These are phyloP conservation scores for Poeciliopsis infans DNA, from an alignment of 2,797 vertebrate species.

Conservation along the genomic window DNA sequence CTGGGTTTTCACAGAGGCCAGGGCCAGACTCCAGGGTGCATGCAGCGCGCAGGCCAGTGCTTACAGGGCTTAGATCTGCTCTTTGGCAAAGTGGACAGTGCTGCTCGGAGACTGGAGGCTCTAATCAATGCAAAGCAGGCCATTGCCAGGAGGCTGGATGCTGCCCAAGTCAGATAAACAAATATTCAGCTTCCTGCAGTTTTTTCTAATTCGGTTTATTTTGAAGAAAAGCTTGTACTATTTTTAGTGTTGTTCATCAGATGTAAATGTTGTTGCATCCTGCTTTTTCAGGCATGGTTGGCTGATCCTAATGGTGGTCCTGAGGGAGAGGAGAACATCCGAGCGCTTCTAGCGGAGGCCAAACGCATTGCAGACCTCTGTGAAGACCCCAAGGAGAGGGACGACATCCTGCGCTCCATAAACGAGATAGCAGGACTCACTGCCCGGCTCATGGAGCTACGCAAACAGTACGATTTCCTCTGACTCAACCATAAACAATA, in stretches of 20 bases:
- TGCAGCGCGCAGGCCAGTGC: conserved; percentile 91
- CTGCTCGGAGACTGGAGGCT: conserved; percentile 92
- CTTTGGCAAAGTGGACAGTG: conserved; percentile 93
- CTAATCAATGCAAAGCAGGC: conserved; percentile 96
- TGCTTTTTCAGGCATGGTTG: conserved; percentile 88
- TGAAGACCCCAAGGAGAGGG: conserved; percentile 96
- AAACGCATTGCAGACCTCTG: conserved; percentile 94
- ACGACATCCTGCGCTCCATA: conserved; percentile 94
- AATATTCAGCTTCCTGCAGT: not conserved
- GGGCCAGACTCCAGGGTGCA: conserved; percentile 68
- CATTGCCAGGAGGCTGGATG: conserved; percentile 93
- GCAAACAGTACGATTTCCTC: conserved; percentile 85
- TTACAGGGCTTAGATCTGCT: conserved; percentile 94
- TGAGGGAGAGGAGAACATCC: conserved; percentile 95
- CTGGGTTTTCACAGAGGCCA: conserved; percentile 69
- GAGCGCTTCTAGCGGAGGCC: conserved; percentile 90
- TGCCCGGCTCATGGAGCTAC: conserved; percentile 89
- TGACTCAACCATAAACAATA: conserved; percentile 7
- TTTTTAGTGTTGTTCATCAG: conserved; percentile 5
- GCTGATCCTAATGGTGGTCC: conserved; percentile 94
- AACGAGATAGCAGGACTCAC: conserved; percentile 95
- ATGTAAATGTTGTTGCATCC: not conserved
- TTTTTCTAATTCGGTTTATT: not conserved
- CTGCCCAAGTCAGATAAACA: conserved; percentile 88
- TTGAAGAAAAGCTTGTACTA: not conserved